These are phyloP conservation scores for Pteromalus puparum DNA, from an alignment of 1,140 invertebrate species.

Conservation along the genomic window DNA sequence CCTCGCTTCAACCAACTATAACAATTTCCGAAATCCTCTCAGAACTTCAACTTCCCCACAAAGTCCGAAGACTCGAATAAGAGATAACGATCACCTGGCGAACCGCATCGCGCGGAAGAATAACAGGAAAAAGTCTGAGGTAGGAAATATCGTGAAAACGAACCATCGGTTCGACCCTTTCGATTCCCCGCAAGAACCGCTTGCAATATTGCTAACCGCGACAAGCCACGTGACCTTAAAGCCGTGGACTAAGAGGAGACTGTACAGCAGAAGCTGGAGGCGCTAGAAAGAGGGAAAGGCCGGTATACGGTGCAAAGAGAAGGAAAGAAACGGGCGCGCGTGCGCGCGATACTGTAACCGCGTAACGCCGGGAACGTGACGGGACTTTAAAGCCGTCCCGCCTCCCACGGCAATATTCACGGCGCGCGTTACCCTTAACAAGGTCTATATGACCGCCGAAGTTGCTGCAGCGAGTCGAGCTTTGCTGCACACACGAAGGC, in stretches of 20 bases:
- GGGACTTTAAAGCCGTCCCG: conserved; percentile 5
- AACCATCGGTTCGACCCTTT: background rate
- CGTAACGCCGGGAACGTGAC: conserved; percentile 45
- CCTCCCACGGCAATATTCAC: conserved; percentile 38
- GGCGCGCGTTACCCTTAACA: conserved; percentile 25
- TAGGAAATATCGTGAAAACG: background rate
- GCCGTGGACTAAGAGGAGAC: background rate
- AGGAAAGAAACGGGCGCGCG: background rate
- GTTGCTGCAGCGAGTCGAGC: background rate
- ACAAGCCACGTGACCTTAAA: conserved; percentile 22
- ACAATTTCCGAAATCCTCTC: background rate
- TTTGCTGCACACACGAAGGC: conserved; percentile 12
- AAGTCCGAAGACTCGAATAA: background rate
- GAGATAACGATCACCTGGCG: background rate
- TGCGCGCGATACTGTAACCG: conserved; percentile 36
- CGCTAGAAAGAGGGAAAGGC: conserved; percentile 1
- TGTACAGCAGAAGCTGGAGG: background rate
- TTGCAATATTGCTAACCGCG: background rate
- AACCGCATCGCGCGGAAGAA: background rate
- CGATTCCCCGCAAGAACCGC: conserved; percentile 3
- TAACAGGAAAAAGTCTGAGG: background rate
- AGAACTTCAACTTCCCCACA: background rate
- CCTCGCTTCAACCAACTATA: background rate
- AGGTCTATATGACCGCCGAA: conserved; percentile 36
- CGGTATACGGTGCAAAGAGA: background rate